Evolutionary conservation across 2,888 invertebrate genomes (phyloP).

Genomic region (Ganaspis brasiliensis): DNA sequence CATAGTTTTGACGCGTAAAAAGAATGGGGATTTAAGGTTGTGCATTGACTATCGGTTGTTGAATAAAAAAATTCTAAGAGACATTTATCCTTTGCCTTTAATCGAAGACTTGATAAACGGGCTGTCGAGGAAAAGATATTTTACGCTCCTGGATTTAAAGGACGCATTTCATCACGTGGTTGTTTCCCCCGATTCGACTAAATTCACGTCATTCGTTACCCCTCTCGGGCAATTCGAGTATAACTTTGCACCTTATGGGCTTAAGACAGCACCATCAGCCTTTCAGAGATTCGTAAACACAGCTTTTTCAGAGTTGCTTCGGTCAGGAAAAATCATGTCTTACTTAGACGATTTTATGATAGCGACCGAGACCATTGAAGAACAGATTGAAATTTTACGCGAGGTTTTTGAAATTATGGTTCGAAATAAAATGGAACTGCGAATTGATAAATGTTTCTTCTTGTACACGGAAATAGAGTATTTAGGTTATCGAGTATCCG

Average conservation of each 20-base stretch:
- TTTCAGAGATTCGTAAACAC: no score
- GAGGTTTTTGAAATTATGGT: not conserved
- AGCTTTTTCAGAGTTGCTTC: no score
- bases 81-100: not conserved
- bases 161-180: constrained; percentile 6
- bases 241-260: not conserved
- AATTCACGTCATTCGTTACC: not conserved
- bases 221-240: not conserved
- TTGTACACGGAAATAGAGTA: constrained; percentile 23
- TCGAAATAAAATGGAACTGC: constrained; percentile 4
- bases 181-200: not conserved
- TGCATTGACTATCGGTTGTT: constrained; percentile 52
- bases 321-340: no score
- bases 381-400: not conserved
- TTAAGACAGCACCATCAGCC: no score
- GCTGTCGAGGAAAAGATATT: not conserved
- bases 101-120: not conserved
- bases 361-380: no score
- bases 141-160: not conserved
- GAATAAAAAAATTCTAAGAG: constrained; percentile 3
- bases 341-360: no score
- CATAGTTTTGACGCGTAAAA: constrained; percentile 64
- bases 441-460: not conserved
- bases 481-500: not conserved
- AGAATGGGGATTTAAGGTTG: constrained; percentile 62